Evolutionary conservation across 2,113 vertebrate species (phyloP).

Genomic region (Brienomyrus brachyistius): DNA sequence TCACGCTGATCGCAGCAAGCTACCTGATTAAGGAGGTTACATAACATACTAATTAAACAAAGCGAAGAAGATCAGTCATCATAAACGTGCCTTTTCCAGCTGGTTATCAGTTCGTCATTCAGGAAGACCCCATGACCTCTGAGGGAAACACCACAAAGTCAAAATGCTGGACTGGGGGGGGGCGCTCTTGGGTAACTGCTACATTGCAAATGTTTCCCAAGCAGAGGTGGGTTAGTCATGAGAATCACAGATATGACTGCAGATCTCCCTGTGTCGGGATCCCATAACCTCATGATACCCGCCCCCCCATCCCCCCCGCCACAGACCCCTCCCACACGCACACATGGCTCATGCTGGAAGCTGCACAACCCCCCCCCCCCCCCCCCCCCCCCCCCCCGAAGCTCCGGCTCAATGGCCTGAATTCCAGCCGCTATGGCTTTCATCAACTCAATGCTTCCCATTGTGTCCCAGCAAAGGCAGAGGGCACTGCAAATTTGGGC

Average conservation of each 20-base stretch:
- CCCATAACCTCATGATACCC: neutral
- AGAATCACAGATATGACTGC: neutral
- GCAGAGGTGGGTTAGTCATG: neutral
- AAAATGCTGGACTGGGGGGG: neutral
- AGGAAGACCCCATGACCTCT: neutral
- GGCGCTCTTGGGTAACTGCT: neutral
- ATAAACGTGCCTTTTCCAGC: neutral
- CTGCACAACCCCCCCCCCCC: no score
- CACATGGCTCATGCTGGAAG: neutral
- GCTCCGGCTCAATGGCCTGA: no score
- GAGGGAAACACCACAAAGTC: neutral
- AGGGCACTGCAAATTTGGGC: constrained; percentile 20
- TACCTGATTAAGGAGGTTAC: neutral
- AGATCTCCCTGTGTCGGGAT: neutral
- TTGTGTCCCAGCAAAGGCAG: constrained; percentile 44
- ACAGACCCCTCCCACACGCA: neutral
- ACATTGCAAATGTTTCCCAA: neutral
- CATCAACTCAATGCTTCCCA: constrained; percentile 53
- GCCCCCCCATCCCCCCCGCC: neutral
- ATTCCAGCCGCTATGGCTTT: constrained; percentile 48
- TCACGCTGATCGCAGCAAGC: neutral
- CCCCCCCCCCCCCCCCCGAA: no score
- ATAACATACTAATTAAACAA: neutral
- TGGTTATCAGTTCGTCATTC: neutral
- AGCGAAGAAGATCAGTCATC: neutral